Percentiles rank a stretch among this genome's conserved stretches.
These are phyloP conservation scores for Enteromius viviparus DNA, from an alignment of 2,797 vertebrate genomes.

Conservation along the genomic window DNA sequence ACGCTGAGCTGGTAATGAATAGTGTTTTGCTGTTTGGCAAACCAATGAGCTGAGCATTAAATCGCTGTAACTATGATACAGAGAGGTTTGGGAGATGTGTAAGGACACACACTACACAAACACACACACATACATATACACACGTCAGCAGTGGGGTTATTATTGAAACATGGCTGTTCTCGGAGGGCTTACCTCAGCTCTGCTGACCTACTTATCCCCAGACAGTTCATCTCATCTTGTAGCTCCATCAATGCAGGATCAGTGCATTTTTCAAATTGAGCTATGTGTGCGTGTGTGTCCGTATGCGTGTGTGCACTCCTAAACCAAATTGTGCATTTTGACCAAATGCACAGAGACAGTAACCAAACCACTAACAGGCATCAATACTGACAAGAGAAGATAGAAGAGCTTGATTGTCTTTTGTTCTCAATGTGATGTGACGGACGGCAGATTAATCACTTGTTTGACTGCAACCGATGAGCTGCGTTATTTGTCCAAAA, in stretches of 20 bases:
- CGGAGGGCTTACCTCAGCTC: constrained; percentile 64
- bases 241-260: constrained; percentile 62
- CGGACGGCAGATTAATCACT: neutral
- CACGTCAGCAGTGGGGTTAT: constrained; percentile 62
- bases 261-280: constrained; percentile 62
- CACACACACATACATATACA: constrained; percentile 53
- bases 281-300: constrained; percentile 34
- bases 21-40: constrained; percentile 39
- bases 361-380: constrained; percentile 42
- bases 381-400: constrained; percentile 41
- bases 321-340: constrained; percentile 54
- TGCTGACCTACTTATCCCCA: constrained; percentile 66
- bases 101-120: constrained; percentile 55
- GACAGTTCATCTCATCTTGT: constrained; percentile 65
- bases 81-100: constrained; percentile 45
- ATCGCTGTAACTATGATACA: constrained; percentile 42
- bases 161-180: constrained; percentile 62
- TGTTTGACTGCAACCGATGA: constrained; percentile 9
- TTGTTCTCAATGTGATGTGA: constrained; percentile 21
- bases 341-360: constrained; percentile 46
- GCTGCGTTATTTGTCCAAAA: neutral
- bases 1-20: constrained; percentile 37
- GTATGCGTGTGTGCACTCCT: constrained; percentile 34
- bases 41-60: constrained; percentile 36
- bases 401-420: constrained; percentile 8